phyloP scores from a whole-genome alignment of 2,888 invertebrate genomes.

The Atherix ibis region DNA sequence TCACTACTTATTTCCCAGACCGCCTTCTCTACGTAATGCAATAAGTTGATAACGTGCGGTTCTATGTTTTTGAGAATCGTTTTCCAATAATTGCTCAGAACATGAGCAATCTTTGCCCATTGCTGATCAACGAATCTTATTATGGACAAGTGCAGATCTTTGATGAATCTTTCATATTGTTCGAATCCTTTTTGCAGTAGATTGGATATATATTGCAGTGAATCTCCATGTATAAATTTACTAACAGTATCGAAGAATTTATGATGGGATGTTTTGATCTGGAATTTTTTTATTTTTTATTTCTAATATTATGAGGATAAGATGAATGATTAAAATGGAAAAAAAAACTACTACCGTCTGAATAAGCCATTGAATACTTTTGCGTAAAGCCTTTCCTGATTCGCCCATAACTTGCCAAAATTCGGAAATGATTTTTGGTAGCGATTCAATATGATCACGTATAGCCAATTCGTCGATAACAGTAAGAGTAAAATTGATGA shows the following conservation, averaged over 20 bases:
- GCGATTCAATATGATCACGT: slow-evolving; percentile 55
- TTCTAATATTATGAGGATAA: too few species aligned
- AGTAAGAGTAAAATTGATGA: slow-evolving; percentile 50
- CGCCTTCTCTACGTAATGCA: slow-evolving; percentile 60
- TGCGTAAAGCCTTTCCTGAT: slow-evolving; percentile 60
- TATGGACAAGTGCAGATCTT: slow-evolving; percentile 51
- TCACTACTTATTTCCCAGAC: slow-evolving; percentile 59
- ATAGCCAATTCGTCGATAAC: slow-evolving; percentile 65
- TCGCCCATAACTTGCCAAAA: slow-evolving; percentile 77
- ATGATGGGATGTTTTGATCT: slow-evolving; percentile 52
- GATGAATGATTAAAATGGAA: too few species aligned
- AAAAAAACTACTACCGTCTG: slow-evolving; percentile 36
- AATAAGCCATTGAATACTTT: slow-evolving; percentile 57
- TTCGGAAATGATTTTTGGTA: slow-evolving; percentile 67
- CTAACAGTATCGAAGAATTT: slow-evolving; percentile 53
- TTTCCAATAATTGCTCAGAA: slow-evolving; percentile 55
- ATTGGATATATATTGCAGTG: slow-evolving; percentile 52
- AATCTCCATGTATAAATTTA: slow-evolving; percentile 56
- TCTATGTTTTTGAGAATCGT: slow-evolving; percentile 56
- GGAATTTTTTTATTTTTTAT: slow-evolving; percentile 14
- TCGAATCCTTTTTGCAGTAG: slow-evolving; percentile 52
- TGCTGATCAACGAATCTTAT: slow-evolving; percentile 58
- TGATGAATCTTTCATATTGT: slow-evolving; percentile 63
- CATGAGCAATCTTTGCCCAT: slow-evolving; percentile 50
- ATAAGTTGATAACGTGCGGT: slow-evolving; percentile 57